A percentile compares a stretch with the other conserved stretches of the same genome.
Conservation (phyloP, 2,113 vertebrate genomes). For the Peromyscus maniculatus region DNA sequence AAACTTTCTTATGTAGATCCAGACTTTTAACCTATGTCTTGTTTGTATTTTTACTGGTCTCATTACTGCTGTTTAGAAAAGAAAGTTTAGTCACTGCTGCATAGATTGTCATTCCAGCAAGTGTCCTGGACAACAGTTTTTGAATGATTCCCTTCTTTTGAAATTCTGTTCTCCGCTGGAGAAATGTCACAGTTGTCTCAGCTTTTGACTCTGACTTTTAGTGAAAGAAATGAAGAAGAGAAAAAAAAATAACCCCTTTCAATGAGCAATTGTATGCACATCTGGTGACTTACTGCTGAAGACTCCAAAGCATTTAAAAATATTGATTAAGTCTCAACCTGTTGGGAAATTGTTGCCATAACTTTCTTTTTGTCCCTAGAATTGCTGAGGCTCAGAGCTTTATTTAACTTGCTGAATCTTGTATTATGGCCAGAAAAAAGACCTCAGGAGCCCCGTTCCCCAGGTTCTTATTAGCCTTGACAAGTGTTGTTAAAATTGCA, state of each 20-base stretch:
- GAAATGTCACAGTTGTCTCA: conserved; percentile 43
- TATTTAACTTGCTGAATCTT: conserved; percentile 47
- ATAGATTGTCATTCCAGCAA: background rate
- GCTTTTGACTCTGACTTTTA: conserved; percentile 48
- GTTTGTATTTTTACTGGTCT: background rate
- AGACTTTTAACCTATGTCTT: background rate
- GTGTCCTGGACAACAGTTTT: background rate
- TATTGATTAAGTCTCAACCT: conserved; percentile 78
- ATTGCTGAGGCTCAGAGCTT: conserved; percentile 53
- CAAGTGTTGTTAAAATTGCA: conserved; percentile 28
- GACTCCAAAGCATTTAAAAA: conserved; percentile 73
- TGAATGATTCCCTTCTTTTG: conserved; percentile 5
- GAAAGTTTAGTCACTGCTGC: background rate
- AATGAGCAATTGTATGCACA: background rate
- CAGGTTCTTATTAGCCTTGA: conserved; percentile 53
- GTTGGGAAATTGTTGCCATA: conserved; percentile 49
- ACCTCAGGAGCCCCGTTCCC: conserved; percentile 46
- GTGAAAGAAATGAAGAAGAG: conserved; percentile 19
- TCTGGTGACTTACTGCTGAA: background rate
- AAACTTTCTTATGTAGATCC: background rate
- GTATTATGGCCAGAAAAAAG: conserved; percentile 15
- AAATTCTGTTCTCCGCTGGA: conserved; percentile 65
- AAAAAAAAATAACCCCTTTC: conserved; percentile 34
- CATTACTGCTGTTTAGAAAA: conserved; percentile 2
- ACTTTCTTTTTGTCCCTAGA: conserved; percentile 28